These are phyloP conservation scores for Drosophila pectinifera DNA, from an alignment of 1,140 invertebrate species.

Conservation along the genomic window DNA sequence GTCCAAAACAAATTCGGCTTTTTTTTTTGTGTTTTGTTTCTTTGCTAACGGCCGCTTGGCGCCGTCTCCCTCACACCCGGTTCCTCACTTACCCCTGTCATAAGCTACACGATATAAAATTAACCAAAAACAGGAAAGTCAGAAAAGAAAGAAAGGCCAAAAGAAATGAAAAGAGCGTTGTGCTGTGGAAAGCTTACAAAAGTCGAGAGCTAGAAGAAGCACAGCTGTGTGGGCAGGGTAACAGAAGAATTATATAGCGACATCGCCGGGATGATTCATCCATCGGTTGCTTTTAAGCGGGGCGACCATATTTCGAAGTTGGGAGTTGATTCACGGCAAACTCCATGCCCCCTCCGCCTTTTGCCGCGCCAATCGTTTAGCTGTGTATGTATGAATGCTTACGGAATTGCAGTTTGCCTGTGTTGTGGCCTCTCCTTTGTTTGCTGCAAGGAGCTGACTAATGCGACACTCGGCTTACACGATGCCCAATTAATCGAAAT, in stretches of 20 bases:
- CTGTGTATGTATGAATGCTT: slow-evolving; percentile 4
- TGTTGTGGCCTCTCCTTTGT: slow-evolving; percentile 49
- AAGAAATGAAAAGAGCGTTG: slow-evolving; percentile 42
- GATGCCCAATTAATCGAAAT: slow-evolving; percentile 39
- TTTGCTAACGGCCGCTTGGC: slow-evolving; percentile 57
- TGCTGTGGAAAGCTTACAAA: slow-evolving; percentile 54
- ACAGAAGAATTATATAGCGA: slow-evolving; percentile 15
- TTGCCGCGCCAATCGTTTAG: slow-evolving; percentile 13
- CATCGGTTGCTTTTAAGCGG: slow-evolving; percentile 54
- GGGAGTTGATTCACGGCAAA: slow-evolving; percentile 76
- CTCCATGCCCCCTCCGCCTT: slow-evolving; percentile 20
- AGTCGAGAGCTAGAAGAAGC: slow-evolving; percentile 34
- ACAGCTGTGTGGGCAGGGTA: slow-evolving; percentile 41
- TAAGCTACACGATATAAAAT: slow-evolving; percentile 61
- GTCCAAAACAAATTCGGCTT: slow-evolving; percentile 44
- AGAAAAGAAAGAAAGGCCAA: slow-evolving; percentile 41
- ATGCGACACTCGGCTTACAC: slow-evolving; percentile 39
- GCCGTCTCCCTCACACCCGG: slow-evolving; percentile 34
- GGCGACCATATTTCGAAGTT: slow-evolving; percentile 72
- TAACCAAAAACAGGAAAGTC: slow-evolving; percentile 66
- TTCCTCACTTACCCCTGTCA: slow-evolving; percentile 7
- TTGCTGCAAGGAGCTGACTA: slow-evolving; percentile 51
- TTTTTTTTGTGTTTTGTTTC: slow-evolving; percentile 52
- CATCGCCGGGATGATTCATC: slow-evolving; percentile 64
- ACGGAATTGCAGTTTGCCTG: slow-evolving; percentile 13